Conservation (phyloP, 2,113 vertebrate genomes). For the Nannobrachium achirus region DNA sequence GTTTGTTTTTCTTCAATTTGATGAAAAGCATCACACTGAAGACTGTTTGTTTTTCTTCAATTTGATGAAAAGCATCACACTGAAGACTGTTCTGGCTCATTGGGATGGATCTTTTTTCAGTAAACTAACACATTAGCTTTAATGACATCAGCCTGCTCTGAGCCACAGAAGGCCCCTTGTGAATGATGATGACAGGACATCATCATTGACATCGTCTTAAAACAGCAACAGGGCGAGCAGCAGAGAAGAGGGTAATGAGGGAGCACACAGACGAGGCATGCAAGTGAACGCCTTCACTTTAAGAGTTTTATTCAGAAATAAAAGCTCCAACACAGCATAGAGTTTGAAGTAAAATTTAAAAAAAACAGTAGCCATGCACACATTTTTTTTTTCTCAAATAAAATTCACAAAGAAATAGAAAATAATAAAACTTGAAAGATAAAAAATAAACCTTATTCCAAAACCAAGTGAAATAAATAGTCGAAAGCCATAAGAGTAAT, state of each 20-base stretch:
- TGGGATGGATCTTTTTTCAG: not conserved
- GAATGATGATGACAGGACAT: not conserved
- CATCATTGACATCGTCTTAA: constrained; percentile 1
- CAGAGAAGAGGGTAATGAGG: constrained; percentile 31
- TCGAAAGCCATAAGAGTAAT: constrained; percentile 47
- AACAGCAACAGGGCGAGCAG: constrained; percentile 11
- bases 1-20: not conserved
- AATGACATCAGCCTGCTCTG: not conserved
- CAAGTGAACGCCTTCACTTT: constrained; percentile 49
- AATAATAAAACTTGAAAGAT: constrained; percentile 29
- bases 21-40: not conserved
- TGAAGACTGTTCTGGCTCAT: not conserved
- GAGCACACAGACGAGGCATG: constrained; percentile 65
- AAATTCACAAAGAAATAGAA: constrained; percentile 34
- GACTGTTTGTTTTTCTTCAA: too few species aligned
- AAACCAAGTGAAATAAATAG: constrained; percentile 47
- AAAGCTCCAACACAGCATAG: constrained; percentile 51
- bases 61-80: not conserved
- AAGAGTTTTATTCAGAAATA: constrained; percentile 78
- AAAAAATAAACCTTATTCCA: constrained; percentile 48
- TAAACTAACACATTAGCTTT: not conserved
- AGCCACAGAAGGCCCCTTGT: not conserved
- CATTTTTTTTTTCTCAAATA: constrained; percentile 20
- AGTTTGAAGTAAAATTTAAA: constrained; percentile 36
- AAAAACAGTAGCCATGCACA: constrained; percentile 65